Evolutionary conservation across 1,140 invertebrate genomes (phyloP).

Genomic region (Zelostemma sp.): DNA sequence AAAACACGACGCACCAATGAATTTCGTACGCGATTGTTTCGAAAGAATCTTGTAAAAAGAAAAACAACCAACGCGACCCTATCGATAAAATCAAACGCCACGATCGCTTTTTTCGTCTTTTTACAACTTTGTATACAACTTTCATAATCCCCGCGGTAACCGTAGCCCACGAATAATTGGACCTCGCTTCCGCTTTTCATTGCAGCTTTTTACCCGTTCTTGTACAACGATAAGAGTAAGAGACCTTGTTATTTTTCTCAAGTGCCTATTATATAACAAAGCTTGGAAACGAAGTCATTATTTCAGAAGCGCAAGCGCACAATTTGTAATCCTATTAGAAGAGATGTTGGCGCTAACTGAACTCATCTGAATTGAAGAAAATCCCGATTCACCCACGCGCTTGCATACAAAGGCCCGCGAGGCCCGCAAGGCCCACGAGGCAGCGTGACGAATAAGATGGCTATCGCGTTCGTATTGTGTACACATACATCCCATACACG

Average conservation of each 20-base stretch:
- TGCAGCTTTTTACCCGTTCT: background rate
- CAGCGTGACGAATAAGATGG: constrained; percentile 35
- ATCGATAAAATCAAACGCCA: too few species aligned
- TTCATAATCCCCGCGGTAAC: background rate
- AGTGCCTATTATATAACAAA: too few species aligned
- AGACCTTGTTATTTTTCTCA: background rate
- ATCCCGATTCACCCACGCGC: constrained; percentile 42
- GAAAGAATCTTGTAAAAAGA: too few species aligned
- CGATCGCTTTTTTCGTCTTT: background rate
- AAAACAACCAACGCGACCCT: too few species aligned
- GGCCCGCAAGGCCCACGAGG: constrained; percentile 34
- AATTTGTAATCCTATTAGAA: too few species aligned
- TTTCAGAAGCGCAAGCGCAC: too few species aligned
- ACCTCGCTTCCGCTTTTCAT: background rate
- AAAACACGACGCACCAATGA: too few species aligned
- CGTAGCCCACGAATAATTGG: constrained; percentile 7
- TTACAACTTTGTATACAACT: too few species aligned
- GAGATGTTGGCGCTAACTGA: constrained; percentile 21
- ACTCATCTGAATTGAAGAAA: constrained; percentile 47
- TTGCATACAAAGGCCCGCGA: constrained; percentile 36
- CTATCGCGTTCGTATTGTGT: constrained; percentile 41
- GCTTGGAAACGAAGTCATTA: too few species aligned
- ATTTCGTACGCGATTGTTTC: too few species aligned
- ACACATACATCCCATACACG: constrained; percentile 8
- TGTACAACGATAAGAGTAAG: background rate